phyloP scores from a whole-genome alignment of 2,113 vertebrate genomes.

The Channa maculata region DNA sequence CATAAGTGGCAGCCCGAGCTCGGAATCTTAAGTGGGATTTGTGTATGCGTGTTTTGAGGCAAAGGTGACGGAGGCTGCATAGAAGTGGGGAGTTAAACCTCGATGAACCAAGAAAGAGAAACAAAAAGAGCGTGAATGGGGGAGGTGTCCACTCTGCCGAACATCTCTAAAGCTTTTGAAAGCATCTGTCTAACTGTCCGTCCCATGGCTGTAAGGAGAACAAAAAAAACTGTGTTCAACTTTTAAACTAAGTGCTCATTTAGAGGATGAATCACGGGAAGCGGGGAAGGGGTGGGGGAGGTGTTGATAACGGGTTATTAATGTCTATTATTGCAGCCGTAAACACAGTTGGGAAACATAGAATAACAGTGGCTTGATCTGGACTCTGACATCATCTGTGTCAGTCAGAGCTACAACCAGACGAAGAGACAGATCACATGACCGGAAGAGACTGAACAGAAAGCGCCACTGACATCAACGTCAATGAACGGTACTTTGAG shows the following conservation, averaged over 20 bases:
- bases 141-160: background rate
- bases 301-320: conserved; percentile 60
- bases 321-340: conserved; percentile 28
- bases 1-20: conserved; percentile 75
- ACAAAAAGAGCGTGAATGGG: background rate
- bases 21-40: conserved; percentile 93
- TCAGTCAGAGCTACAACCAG: conserved; percentile 41
- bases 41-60: conserved; percentile 74
- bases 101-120: conserved; percentile 6
- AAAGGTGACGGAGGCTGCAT: conserved; percentile 49
- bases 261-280: conserved; percentile 40
- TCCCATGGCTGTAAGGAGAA: background rate
- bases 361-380: conserved; percentile 44
- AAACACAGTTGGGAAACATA: conserved; percentile 26
- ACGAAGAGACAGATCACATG: conserved; percentile 9
- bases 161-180: background rate
- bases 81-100: conserved; percentile 32
- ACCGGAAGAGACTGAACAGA: conserved; percentile 16
- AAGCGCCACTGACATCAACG: too few relatives aligned
- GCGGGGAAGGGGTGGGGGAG: background rate
- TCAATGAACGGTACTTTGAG: conserved; percentile 3
- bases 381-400: conserved; percentile 33
- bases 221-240: too few relatives aligned
- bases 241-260: conserved; percentile 45
- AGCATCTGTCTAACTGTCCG: background rate